A percentile compares a stretch with the other conserved stretches of the same genome.
Evolutionary conservation across 53 echinoderm and acorn worm genomes (phyloP).

Genomic region (Zoroaster sp.): DNA sequence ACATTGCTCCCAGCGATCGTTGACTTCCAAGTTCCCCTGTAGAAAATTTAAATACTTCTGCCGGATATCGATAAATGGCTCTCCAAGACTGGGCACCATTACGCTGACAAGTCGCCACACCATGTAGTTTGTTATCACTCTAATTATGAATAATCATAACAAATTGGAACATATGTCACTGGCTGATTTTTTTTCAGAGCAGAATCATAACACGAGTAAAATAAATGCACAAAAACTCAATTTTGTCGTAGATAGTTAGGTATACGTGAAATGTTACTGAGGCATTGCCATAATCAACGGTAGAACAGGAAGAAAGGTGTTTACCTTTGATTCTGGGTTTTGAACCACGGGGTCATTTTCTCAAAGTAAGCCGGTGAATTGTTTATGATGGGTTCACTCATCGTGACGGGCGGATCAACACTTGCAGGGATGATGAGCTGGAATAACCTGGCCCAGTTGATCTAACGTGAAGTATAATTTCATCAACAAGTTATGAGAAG

Average conservation of each 20-base stretch:
- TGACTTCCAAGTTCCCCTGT: constrained; percentile 52
- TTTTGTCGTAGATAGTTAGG: too few species aligned
- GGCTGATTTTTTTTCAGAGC: neutral
- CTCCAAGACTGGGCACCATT: constrained; percentile 49
- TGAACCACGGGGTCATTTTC: neutral
- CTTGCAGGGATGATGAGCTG: constrained; percentile 52
- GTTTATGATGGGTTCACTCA: constrained; percentile 68
- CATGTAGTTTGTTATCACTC: constrained; percentile 74
- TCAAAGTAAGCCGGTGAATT: constrained; percentile 41
- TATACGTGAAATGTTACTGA: too few species aligned
- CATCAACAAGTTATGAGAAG: too few species aligned
- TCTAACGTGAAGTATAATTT: too few species aligned
- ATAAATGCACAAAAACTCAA: too few species aligned
- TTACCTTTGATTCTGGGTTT: neutral
- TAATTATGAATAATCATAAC: neutral
- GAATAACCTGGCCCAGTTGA: constrained; percentile 61
- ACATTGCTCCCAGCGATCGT: constrained; percentile 70
- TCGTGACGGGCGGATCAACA: constrained; percentile 42
- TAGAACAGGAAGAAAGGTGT: too few species aligned
- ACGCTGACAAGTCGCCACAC: constrained; percentile 69
- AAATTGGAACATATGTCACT: neutral
- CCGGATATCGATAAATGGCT: constrained; percentile 61
- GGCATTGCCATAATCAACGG: neutral
- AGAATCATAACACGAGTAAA: too few species aligned
- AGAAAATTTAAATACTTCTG: constrained; percentile 60